Percentiles rank a stretch among this genome's conserved stretches.
phyloP scores from a whole-genome alignment of 2,797 vertebrate genomes.

The Sardinella longiceps region DNA sequence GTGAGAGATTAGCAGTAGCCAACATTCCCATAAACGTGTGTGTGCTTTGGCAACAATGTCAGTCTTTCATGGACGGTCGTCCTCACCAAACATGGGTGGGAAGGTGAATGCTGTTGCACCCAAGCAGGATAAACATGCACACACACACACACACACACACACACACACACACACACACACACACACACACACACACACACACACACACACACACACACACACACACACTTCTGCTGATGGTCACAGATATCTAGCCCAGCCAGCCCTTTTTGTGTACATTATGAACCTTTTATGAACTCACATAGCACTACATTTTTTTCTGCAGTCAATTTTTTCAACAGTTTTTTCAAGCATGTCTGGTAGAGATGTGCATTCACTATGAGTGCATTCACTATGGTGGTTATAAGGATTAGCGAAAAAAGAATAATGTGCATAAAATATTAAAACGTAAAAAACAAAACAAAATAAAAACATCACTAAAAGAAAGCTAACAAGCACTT shows the following conservation, averaged over 20 bases:
- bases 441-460: background rate
- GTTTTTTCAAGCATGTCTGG: background rate
- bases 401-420: background rate
- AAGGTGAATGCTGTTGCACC: background rate
- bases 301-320: background rate
- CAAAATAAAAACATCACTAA: background rate
- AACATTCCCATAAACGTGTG: background rate
- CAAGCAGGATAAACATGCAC: background rate
- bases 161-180: constrained; percentile 2
- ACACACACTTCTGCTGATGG: background rate
- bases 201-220: background rate
- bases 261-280: background rate
- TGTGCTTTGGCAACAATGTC: background rate
- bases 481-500: background rate
- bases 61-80: background rate
- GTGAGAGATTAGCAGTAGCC: background rate
- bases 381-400: background rate
- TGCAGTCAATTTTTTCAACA: background rate
- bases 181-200: constrained; percentile 22
- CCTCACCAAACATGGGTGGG: constrained; percentile 4
- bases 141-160: background rate
- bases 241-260: background rate
- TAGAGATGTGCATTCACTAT: background rate
- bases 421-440: background rate
- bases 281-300: background rate